phyloP scores from a whole-genome alignment of 2,888 invertebrate species.

The Lasioglossum zephyrum region DNA sequence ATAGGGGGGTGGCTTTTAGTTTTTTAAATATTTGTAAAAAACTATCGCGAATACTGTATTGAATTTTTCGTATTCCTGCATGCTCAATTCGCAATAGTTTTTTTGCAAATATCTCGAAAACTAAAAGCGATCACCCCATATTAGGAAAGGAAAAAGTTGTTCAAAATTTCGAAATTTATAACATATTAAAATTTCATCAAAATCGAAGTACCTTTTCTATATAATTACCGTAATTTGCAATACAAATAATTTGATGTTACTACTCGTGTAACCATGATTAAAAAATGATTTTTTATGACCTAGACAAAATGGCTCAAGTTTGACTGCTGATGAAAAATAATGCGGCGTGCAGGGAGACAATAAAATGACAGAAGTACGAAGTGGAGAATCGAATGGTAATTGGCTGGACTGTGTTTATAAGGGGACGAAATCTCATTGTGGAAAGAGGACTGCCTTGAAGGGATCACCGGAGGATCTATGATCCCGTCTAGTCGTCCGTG shows the following conservation, averaged over 20 bases:
- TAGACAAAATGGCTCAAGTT: neutral
- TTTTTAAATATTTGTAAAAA: no score
- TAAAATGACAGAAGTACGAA: neutral
- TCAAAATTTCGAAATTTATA: no score
- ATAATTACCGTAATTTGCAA: no score
- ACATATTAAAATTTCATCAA: no score
- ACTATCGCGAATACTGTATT: no score
- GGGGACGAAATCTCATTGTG: slow-evolving; percentile 43
- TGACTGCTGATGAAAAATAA: neutral
- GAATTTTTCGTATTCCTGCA: no score
- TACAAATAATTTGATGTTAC: neutral
- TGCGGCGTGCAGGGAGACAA: neutral
- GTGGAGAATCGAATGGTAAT: neutral
- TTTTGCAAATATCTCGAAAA: no score
- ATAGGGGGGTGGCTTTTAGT: no score
- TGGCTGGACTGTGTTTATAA: slow-evolving; percentile 40
- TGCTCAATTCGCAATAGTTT: no score
- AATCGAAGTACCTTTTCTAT: no score
- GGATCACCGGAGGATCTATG: slow-evolving; percentile 52
- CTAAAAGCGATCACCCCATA: no score
- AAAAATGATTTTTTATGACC: neutral
- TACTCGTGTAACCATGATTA: neutral
- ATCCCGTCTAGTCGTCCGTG: slow-evolving; percentile 72
- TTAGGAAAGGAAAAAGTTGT: no score
- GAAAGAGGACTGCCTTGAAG: slow-evolving; percentile 73